phyloP scores from a whole-genome alignment of 2,888 invertebrate genomes.

The Eupithecia vulgata region DNA sequence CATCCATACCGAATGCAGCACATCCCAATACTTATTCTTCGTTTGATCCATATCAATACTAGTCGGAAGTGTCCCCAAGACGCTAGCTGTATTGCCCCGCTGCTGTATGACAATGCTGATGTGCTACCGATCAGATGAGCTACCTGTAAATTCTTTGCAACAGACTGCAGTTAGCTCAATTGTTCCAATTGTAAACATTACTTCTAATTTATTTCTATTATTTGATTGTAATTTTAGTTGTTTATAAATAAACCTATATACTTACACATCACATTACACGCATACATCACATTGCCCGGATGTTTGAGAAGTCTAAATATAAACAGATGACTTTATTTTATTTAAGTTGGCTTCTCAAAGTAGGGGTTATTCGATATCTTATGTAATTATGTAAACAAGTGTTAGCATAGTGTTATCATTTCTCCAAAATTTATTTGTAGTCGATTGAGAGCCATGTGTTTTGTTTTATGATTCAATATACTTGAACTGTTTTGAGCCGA shows the following conservation, averaged over 20 bases:
- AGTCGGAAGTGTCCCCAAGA: no score
- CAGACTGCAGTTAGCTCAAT: no score
- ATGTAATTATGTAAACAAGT: not conserved
- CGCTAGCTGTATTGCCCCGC: no score
- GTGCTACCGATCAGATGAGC: no score
- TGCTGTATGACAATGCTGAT: no score
- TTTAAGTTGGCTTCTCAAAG: not conserved
- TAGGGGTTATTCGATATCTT: not conserved
- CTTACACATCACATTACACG: no score
- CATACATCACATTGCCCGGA: constrained; percentile 22
- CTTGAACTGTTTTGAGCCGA: constrained; percentile 12
- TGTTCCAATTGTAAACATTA: no score
- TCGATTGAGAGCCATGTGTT: not conserved
- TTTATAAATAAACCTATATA: no score
- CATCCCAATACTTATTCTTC: constrained; percentile 14
- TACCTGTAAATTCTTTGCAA: no score
- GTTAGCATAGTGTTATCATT: constrained; percentile 8
- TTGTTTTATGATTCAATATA: not conserved
- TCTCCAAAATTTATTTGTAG: constrained; percentile 3
- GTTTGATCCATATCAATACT: no score
- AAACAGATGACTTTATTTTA: not conserved
- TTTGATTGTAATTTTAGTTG: no score
- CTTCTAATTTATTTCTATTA: no score
- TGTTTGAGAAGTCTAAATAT: constrained; percentile 15
- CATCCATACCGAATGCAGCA: not conserved